phyloP scores from a whole-genome alignment of 1,140 invertebrate genomes.

The Drosophila baimaii region DNA sequence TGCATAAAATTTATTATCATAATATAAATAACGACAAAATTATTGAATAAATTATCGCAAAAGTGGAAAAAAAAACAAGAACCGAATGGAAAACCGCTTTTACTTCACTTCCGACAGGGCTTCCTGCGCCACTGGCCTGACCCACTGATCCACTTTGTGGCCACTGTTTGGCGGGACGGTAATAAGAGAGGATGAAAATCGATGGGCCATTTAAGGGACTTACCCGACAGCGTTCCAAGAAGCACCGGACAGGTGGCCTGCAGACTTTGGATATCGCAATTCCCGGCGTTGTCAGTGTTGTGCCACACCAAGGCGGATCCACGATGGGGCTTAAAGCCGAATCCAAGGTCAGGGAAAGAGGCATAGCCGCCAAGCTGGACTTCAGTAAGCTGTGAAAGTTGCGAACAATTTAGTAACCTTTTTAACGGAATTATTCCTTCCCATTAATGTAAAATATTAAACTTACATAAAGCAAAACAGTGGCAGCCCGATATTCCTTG shows the following conservation, averaged over 20 bases:
- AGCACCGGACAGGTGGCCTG: conserved; percentile 98
- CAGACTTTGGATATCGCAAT: conserved; percentile 94
- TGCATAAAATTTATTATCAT: conserved; percentile 74
- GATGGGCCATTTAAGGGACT: background rate
- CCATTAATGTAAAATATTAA: background rate
- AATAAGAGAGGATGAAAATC: conserved; percentile 12
- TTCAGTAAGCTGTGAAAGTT: conserved; percentile 93
- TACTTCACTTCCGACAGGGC: conserved; percentile 31
- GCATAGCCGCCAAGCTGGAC: conserved; percentile 96
- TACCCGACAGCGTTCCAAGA: conserved; percentile 96
- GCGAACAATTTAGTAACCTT: background rate
- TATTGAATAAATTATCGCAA: conserved; percentile 82
- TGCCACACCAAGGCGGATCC: conserved; percentile 97
- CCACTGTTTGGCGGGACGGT: conserved; percentile 29
- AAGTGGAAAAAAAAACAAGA: conserved; percentile 39
- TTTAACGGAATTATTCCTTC: too few species aligned
- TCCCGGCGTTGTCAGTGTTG: conserved; percentile 94
- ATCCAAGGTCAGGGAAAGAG: conserved; percentile 93
- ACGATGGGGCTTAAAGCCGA: conserved; percentile 93
- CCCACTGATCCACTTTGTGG: conserved; percentile 44
- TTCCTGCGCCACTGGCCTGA: conserved; percentile 49
- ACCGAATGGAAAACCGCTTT: conserved; percentile 31
- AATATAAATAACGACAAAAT: conserved; percentile 79
- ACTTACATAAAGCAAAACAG: conserved; percentile 62
- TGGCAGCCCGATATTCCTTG: conserved; percentile 39